phyloP scores from a whole-genome alignment of 2,888 invertebrate genomes.

The Synanthedon formicaeformis region DNA sequence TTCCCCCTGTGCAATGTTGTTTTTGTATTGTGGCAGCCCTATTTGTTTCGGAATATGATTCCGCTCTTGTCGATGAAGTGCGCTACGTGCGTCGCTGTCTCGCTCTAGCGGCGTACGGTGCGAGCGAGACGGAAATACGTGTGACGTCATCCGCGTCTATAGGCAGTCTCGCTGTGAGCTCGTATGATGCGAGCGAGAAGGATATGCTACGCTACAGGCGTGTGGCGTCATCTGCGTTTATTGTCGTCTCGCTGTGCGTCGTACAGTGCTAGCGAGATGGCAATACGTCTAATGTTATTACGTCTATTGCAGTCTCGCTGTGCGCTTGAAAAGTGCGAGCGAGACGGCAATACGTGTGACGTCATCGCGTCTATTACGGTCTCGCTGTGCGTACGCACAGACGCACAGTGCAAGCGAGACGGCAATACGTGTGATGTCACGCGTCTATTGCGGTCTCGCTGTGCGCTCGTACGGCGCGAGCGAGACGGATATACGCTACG shows the following conservation, averaged over 20 bases:
- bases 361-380: not conserved
- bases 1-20: not conserved
- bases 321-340: not conserved
- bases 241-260: not conserved
- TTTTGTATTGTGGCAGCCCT: no score
- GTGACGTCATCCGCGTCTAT: not conserved
- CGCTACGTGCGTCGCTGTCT: not conserved
- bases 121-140: not conserved
- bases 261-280: not conserved
- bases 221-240: not conserved
- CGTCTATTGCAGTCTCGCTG: not conserved
- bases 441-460: not conserved
- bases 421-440: not conserved
- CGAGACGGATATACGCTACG: not conserved
- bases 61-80: not conserved
- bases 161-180: not conserved
- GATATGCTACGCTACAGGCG: no score
- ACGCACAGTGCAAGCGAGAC: not conserved
- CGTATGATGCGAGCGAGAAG: not conserved
- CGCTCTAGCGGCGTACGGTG: not conserved
- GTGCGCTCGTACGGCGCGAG: not conserved
- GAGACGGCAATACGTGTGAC: not conserved
- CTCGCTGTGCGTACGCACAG: not conserved
- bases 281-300: not conserved
- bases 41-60: no score